Base-by-base conservation (phyloP, 2,113 vertebrate species). In the Pachycephala philippinensis region DNA sequence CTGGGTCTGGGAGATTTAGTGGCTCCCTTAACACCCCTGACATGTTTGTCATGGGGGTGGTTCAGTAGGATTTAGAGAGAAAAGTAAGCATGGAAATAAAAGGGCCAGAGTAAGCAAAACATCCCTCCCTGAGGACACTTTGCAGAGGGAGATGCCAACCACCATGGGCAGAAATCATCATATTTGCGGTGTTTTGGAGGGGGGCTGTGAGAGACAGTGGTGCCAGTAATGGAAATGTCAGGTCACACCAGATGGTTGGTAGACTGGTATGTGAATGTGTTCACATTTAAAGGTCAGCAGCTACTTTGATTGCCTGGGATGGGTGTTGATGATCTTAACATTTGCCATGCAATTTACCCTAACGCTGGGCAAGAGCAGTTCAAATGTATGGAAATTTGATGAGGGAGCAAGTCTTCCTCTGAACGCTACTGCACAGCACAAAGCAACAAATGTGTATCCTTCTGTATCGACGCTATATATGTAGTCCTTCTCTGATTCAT, bases 261-360 rank as follows among this genome's bases (percentile, higher is more conserved):
- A 89, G 50, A 71, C 74, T 81, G 56, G 52, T 78, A 31, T 82
- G 80, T 87, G 89, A 84, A 81, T 60, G 37, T 64, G 28, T 42
- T 96, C 89, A 94, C 84, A 79, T 89, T 94, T 92, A 95, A 96
- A 97, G 94, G 89, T 95, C 89, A 97, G 74, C 77, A 93, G 60
- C 61, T 76, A 75, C 86, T 96, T 89, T 82, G 91, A 78, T 87
- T 90, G 84, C 74, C 61, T 49, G 61, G 81, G 78, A 84, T 68
- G 49, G 65, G 68, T 72, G 49, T 31, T 92, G 77, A 71, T 79
- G 64, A 71, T 71, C 59, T 53, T 82, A 87, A 71, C 49, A 72
- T 91, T 94, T 82, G 66, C 82, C 47, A 0, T 76, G 53, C 45
- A 82, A 57, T 84, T 84, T 78, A 53, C 40, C 40, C 72, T 60